Evolutionary conservation across 1,140 invertebrate genomes (phyloP).

Genomic region (Zaprionus camerounensis): DNA sequence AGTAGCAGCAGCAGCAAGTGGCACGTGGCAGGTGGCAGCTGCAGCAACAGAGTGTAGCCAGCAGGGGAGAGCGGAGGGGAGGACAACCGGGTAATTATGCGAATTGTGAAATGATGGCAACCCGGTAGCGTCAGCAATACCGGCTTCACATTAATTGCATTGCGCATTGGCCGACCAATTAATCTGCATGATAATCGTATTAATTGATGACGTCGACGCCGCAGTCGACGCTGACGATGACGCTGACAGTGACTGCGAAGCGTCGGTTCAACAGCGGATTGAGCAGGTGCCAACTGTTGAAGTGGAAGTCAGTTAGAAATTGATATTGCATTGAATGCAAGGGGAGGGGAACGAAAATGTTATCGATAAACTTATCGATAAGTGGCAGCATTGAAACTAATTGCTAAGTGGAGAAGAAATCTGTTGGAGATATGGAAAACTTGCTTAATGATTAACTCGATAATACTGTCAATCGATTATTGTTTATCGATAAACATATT

Average conservation of each 20-base stretch:
- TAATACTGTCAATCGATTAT: no score
- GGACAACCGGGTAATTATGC: constrained; percentile 22
- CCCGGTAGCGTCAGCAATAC: constrained; percentile 22
- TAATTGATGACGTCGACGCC: constrained; percentile 49
- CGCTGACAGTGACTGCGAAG: background rate
- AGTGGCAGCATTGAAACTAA: background rate
- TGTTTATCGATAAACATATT: no score
- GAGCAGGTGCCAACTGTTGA: constrained; percentile 17
- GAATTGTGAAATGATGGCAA: constrained; percentile 40
- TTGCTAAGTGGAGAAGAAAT: background rate
- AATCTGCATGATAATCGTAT: constrained; percentile 76
- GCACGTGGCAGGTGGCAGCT: constrained; percentile 15
- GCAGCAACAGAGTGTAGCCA: background rate
- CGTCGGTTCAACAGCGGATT: constrained; percentile 19
- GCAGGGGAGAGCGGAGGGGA: no score
- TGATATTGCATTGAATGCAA: background rate
- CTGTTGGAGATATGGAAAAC: background rate
- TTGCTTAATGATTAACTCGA: no score
- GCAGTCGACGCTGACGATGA: background rate
- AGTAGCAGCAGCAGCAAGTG: background rate
- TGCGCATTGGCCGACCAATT: constrained; percentile 60
- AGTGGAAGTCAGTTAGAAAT: background rate
- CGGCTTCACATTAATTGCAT: constrained; percentile 60
- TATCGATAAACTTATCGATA: constrained; percentile 1
- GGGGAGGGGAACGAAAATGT: background rate